Base-by-base conservation (phyloP, 2,888 invertebrate genomes). In the Brachylomia viminalis region DNA sequence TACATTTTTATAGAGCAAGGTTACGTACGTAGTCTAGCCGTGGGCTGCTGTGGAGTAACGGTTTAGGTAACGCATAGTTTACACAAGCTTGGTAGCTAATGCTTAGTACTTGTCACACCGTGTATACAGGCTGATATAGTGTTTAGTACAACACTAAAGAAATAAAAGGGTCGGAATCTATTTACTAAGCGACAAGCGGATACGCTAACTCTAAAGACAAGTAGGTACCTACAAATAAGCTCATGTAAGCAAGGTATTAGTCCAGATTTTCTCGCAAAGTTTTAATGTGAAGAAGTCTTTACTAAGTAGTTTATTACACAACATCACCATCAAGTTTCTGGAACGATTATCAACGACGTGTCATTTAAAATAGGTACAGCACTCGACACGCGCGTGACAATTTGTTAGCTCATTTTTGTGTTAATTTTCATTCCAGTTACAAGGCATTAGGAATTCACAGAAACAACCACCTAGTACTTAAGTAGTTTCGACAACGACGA, bases 221-320 rank as follows among this genome's bases (percentile, higher is more conserved):
- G n/a, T n/a, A n/a, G n/a, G n/a, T 62, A 45, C 54, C 17, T 33
- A 45, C 6, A 2, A 13, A 4, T 47, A 65, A 15, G n/a, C 17
- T 52, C n/a, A 8, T 52, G 74, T 61, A 52, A 72, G 72, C 42
- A n/a, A 61, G 15, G 49, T 38, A 52, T 72, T 33, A 61, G 8
- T 1, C 11, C 7, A 54, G 45, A 3, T 38, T 23, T 71, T 1
- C 38, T 27, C 10, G 0, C 1, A 23, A 49, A 65, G 4, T 38
- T 65, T 20, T 42, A 27, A 20, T 27, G 8, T 38, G 20, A 64
- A 52, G 27, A 27, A 8, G 33, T 33, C 4, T 70, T 23, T 30
- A 27, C 1, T 23, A 56, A 27, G 42, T 45, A 33, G 3, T n/a
- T 30, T n/a, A 23, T 20, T 20, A 27, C 3, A 68, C 7, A 4